These are phyloP conservation scores for Sinocyclocheilus anophthalmus DNA, from an alignment of 2,113 vertebrate species.

Conservation along the genomic window DNA sequence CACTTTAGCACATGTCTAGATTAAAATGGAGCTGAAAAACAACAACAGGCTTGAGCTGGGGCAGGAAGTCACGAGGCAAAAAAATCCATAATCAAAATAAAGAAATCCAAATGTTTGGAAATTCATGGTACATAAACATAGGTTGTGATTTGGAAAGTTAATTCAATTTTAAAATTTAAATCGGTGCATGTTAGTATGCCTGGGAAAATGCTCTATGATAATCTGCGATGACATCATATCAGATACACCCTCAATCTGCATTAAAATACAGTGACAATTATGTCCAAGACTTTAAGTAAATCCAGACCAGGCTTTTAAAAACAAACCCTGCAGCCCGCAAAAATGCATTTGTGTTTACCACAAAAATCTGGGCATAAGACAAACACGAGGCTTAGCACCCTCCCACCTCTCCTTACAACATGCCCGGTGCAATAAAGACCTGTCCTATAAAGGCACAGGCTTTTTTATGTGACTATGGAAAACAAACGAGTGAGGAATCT, in stretches of 20 bases:
- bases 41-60: neutral
- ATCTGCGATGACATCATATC: slow-evolving; percentile 20
- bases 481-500: slow-evolving; percentile 60
- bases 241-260: slow-evolving; percentile 34
- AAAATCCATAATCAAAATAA: neutral
- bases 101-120: neutral
- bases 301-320: slow-evolving; percentile 49
- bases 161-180: neutral
- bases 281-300: slow-evolving; percentile 37
- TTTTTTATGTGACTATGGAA: slow-evolving; percentile 50
- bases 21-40: neutral
- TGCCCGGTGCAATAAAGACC: slow-evolving; percentile 2
- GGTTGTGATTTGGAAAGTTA: neutral
- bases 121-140: neutral
- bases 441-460: neutral
- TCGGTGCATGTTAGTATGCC: neutral
- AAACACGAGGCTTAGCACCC: neutral
- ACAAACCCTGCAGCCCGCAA: slow-evolving; percentile 43
- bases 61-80: neutral
- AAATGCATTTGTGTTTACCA: slow-evolving; percentile 52
- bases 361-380: slow-evolving; percentile 11
- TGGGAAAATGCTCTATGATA: slow-evolving; percentile 5
- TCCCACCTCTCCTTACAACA: neutral
- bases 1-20: neutral
- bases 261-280: slow-evolving; percentile 24